Base-by-base conservation (phyloP, 2,888 invertebrate species). In the Zelleria hepariella region DNA sequence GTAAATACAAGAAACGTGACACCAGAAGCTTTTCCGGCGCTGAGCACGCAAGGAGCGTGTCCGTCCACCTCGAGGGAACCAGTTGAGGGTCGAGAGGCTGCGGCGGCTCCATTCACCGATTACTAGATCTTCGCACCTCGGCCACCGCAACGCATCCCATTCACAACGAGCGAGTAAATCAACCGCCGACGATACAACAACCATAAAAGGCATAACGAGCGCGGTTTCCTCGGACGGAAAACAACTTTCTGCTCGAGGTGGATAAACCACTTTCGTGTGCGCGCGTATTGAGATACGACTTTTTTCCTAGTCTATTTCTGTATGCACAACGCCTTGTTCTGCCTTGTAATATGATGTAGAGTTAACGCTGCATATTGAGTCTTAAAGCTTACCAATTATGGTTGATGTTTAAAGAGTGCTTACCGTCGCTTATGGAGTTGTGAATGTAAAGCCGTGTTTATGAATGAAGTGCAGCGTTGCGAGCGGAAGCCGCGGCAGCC, bases 401-500 rank as follows among this genome's bases (percentile, higher is more conserved):
- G 78, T 73, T 66, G 63, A 68, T 71, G 72, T 83, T 56, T 67
- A 51, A 2, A 54, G 10, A 61, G 61, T 66, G 69, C 55, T 52
- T 48, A 59, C 71, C 64, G 72, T 66, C 71, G 65, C 59, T 60
- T 48, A 59, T 57, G 71, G 63, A 72, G 66, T 71, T 65, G 59
- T 60, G 62, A 61, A 57, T 62, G 59, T 58, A 65, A 63, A 68
- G 66, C 70, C 64, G 68, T 74, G 80, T 88, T 88, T 88, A 88
- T 88, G 88, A 88, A 88, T 88, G 88, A 86, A 88, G 81, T 83
- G 80, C 86, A 80, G 78, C 85, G 80, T 80, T 80, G 85, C 79
- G 83, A 86, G 83, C 87, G 88, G 87, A 88, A 87, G 85, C 79
- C 66, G 74, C 77, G 79, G 83, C 81, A 82, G 32, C 84, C 80